phyloP scores from a whole-genome alignment of 1,140 invertebrate genomes.

The Pseudobourletiella spinata region DNA sequence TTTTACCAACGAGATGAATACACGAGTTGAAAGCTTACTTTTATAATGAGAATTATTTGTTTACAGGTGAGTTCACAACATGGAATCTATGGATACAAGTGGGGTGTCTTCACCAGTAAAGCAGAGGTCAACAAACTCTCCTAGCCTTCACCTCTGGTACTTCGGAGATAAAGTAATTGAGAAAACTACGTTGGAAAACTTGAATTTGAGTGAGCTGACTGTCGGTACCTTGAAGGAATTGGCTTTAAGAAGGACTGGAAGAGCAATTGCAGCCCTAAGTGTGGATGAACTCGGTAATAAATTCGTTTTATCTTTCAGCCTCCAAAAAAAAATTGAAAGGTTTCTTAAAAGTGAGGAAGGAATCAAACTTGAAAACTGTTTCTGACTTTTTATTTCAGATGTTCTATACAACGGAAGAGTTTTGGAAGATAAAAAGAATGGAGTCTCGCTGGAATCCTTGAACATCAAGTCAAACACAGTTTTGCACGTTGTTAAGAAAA shows the following conservation, averaged over 20 bases:
- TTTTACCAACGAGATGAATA: no score
- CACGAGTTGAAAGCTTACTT: no score
- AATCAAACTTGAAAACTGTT: not conserved
- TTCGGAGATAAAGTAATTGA: not conserved
- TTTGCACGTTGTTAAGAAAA: conserved; percentile 12
- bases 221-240: not conserved
- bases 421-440: not conserved
- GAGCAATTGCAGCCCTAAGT: not conserved
- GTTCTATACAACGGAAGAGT: conserved; percentile 11
- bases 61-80: no score
- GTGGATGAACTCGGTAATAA: not conserved
- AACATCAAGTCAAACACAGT: conserved; percentile 3
- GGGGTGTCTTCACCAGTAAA: no score
- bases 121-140: no score
- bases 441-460: not conserved
- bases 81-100: no score
- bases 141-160: conserved; percentile 2
- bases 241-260: no score
- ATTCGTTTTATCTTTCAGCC: no score
- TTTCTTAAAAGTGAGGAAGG: no score
- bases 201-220: not conserved
- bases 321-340: no score
- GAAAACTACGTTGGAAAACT: not conserved
- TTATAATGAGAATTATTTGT: no score
- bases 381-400: not conserved